Base-by-base conservation (phyloP, 2,113 vertebrate species). In the Festucalex cinctus region DNA sequence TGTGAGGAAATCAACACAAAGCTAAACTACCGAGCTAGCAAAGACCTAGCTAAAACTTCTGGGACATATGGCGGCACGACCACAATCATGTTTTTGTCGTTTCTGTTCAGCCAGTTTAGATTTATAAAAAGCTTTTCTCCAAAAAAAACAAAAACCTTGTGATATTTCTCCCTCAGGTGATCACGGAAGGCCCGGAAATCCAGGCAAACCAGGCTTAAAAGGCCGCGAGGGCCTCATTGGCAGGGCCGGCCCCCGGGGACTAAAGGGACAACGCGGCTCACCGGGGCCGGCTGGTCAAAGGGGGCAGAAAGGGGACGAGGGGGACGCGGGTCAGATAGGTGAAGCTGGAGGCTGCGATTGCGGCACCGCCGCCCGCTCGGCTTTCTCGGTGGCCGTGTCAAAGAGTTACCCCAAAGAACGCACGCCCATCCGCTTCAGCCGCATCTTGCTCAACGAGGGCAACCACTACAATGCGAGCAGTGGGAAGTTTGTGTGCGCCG, bases 401-500 rank as follows among this genome's bases (percentile, higher is more conserved):
- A 94, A 94, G 86, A 98, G 95, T 83, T 99, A 97, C 88, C 97
- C 96, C 0, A 86, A 94, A 67, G 97, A 98, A 49, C 90, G 94
- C n/a, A 81, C 93, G 73, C 96, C 97, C 73, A 99, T 99, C 86
- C 95, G 93, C 82, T 98, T 99, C 62, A 94, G 94, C 88, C 93
- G 94, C 80, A 92, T 98, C 74, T 88, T 98, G 70, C 93, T 99
- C 91, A 99, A 99, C 0, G 97, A 98, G 76, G 97, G 97, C 0
- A 88, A 91, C 1, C 94, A 98, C 71, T 99, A 98, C 87, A 99
- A 96, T 0, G 67, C 87, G 3, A 95, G 91, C 82, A 96, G 89
- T 0, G 97, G 96, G 35, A 99, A 99, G 83, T 99, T 96, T 46
- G 78, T 95, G 66, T 99, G 97, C 46, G 77, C 75, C 0, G 88